Percentiles rank a stretch among this genome's conserved stretches.
Conservation (phyloP, 2,888 invertebrate genomes). For the Drosophila siamana region DNA sequence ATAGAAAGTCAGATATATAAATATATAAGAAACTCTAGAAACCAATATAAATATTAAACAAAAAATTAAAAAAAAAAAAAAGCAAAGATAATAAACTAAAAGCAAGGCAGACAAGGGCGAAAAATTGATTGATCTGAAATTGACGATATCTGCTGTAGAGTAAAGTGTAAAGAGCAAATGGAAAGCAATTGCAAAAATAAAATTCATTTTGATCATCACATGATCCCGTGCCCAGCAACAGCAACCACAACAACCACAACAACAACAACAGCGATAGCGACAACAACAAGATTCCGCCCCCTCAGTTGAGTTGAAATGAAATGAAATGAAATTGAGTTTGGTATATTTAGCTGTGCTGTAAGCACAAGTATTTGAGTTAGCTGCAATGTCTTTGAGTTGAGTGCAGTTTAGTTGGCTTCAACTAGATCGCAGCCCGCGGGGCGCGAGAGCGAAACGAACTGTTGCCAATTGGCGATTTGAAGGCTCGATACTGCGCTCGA, state of each 20-base stretch:
- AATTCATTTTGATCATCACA: slow-evolving; percentile 24
- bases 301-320: no score
- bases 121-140: neutral
- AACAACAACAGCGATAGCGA: neutral
- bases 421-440: slow-evolving; percentile 6
- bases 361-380: slow-evolving; percentile 9
- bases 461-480: slow-evolving; percentile 54
- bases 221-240: slow-evolving; percentile 25
- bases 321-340: no score
- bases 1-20: no score
- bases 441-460: slow-evolving; percentile 39
- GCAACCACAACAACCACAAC: neutral
- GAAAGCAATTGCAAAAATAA: slow-evolving; percentile 1
- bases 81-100: no score
- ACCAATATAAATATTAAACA: no score
- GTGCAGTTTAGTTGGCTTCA: no score
- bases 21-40: no score
- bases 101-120: no score
- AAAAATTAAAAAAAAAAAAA: neutral
- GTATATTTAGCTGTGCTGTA: no score
- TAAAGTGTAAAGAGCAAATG: neutral
- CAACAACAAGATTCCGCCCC: slow-evolving; percentile 12
- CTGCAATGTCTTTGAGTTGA: no score
- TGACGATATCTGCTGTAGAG: neutral
- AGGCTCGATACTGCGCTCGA: slow-evolving; percentile 42